Percentiles rank a stretch among this genome's conserved stretches.
Evolutionary conservation across 2,113 vertebrate species (phyloP).

Genomic region (Mellivora capensis): DNA sequence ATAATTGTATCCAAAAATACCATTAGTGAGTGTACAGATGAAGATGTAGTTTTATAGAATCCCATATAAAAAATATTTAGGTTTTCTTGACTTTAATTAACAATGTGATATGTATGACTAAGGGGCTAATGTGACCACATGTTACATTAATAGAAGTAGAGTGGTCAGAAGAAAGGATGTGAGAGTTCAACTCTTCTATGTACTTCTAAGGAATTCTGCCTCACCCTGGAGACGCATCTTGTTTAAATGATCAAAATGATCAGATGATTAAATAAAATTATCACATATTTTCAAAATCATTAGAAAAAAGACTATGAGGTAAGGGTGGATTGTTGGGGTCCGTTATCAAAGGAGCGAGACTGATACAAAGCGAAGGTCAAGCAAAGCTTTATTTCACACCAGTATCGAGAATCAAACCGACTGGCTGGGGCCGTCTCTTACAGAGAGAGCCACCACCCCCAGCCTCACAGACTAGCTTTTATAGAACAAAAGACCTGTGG

Average conservation of each 20-base stretch:
- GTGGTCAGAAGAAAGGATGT: not conserved
- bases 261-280: not conserved
- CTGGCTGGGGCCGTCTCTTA: no score
- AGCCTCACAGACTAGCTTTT: no score
- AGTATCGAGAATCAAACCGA: no score
- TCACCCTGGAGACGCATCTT: not conserved
- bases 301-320: not conserved
- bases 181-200: not conserved
- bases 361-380: no score
- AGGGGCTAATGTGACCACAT: not conserved
- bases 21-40: not conserved
- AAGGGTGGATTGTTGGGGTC: not conserved
- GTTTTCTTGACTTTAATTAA: not conserved
- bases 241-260: not conserved
- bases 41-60: not conserved
- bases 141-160: not conserved
- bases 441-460: no score
- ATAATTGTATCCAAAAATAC: not conserved
- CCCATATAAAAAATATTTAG: not conserved
- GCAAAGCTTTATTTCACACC: no score
- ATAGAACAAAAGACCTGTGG: no score
- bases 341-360: no score
- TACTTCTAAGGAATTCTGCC: not conserved
- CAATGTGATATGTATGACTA: not conserved
- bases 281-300: not conserved